Percentiles rank a stretch among this genome's conserved stretches.
Conservation (phyloP, 2,113 vertebrate genomes). For the Thomomys bottae region DNA sequence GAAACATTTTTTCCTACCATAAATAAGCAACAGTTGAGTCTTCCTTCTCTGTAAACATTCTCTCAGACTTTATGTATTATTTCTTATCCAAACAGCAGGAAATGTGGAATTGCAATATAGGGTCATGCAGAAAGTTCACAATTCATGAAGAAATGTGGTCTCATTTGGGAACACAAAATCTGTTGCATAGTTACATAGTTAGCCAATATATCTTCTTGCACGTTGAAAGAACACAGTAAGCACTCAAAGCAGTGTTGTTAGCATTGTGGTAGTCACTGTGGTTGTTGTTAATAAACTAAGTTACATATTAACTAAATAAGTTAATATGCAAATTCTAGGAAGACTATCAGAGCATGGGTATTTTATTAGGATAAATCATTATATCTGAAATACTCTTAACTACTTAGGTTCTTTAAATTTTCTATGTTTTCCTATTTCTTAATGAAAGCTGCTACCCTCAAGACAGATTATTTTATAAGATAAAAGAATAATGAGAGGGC, state of each 20-base stretch:
- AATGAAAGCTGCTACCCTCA: background rate
- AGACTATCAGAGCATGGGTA: background rate
- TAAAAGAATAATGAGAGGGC: too few species aligned
- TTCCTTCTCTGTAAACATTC: background rate
- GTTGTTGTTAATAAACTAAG: background rate
- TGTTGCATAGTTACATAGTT: conserved; percentile 12
- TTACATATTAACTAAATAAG: conserved; percentile 13
- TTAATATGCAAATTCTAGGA: conserved; percentile 31
- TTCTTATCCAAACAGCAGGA: background rate
- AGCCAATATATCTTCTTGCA: background rate
- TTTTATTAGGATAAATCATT: background rate
- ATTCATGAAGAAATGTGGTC: background rate
- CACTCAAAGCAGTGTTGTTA: background rate
- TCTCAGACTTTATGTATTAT: background rate
- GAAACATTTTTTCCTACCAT: conserved; percentile 23
- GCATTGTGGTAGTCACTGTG: background rate
- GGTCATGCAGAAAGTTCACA: background rate
- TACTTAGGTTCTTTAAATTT: conserved; percentile 1
- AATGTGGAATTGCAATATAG: background rate
- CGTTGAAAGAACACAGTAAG: background rate
- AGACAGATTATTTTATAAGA: conserved; percentile 32
- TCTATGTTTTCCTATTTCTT: background rate
- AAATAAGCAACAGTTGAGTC: conserved; percentile 37
- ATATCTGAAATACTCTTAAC: background rate
- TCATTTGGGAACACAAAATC: background rate